phyloP scores from a whole-genome alignment of 2,113 vertebrate species.

The Australoheros scitulus region DNA sequence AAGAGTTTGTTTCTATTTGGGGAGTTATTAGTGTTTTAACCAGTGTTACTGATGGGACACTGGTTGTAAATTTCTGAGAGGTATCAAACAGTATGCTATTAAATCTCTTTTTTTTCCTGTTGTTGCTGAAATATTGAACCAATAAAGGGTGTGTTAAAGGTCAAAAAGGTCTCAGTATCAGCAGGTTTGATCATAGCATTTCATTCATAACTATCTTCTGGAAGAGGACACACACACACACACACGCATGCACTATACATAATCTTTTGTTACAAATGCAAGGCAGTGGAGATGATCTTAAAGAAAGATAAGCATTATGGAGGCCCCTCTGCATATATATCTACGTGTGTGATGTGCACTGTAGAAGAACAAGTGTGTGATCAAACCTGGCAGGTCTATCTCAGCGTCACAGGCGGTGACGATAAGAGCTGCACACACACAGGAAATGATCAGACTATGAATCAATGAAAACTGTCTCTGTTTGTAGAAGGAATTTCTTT shows the following conservation, averaged over 20 bases:
- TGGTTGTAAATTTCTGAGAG: too few species aligned
- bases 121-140: too few species aligned
- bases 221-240: conserved; percentile 32
- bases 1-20: too few species aligned
- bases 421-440: conserved; percentile 1
- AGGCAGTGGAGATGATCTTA: conserved; percentile 11
- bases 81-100: too few species aligned
- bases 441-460: neutral
- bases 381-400: conserved; percentile 58
- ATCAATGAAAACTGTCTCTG: neutral
- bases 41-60: too few species aligned
- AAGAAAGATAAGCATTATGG: conserved; percentile 17
- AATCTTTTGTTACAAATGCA: conserved; percentile 29
- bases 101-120: too few species aligned
- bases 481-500: neutral
- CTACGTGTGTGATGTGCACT: conserved; percentile 1
- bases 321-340: neutral
- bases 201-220: conserved; percentile 49
- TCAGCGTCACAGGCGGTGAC: conserved; percentile 45
- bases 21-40: too few species aligned
- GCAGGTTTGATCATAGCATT: conserved; percentile 61
- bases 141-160: too few species aligned
- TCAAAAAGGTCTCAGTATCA: conserved; percentile 12
- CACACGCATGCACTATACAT: neutral
- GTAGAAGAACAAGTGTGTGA: conserved; percentile 40